Evolutionary conservation across 37 sponge, comb jelly and placozoan species (phyloP).

Genomic region (Petrosia ficiformis): DNA sequence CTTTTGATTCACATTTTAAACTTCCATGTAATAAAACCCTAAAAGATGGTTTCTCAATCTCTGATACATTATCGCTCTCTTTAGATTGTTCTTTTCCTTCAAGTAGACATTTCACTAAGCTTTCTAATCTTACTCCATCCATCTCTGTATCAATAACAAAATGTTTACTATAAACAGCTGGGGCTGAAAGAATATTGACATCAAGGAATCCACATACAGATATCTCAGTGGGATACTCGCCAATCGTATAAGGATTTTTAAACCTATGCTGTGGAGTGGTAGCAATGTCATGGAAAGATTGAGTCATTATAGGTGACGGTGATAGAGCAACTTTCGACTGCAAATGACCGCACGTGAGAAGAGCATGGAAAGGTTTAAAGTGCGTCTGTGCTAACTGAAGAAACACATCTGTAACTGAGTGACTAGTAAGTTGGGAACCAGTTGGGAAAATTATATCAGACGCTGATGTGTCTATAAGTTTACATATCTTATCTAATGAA

Average conservation of each 20-base stretch:
- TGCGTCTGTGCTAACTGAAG: slow-evolving; percentile 28
- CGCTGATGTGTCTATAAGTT: slow-evolving; percentile 9
- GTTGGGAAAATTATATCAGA: slow-evolving; percentile 35
- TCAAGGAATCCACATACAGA: slow-evolving; percentile 84
- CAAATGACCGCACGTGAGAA: slow-evolving; percentile 71
- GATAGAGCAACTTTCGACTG: slow-evolving; percentile 48
- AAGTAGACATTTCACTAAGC: not conserved
- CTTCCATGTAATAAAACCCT: slow-evolving; percentile 85
- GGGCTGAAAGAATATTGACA: slow-evolving; percentile 27
- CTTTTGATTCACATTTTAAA: slow-evolving; percentile 71
- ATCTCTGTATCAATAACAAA: slow-evolving; percentile 67
- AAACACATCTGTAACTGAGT: slow-evolving; percentile 46
- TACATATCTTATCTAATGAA: slow-evolving; percentile 33
- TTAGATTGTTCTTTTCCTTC: not conserved
- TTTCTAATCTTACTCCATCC: not conserved
- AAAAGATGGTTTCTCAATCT: slow-evolving; percentile 72
- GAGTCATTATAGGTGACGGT: slow-evolving; percentile 63
- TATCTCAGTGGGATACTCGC: slow-evolving; percentile 55
- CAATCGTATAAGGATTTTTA: slow-evolving; percentile 8
- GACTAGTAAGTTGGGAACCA: slow-evolving; percentile 11
- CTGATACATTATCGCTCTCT: not conserved
- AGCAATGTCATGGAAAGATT: slow-evolving; percentile 24
- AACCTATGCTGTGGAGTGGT: slow-evolving; percentile 24
- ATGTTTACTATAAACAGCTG: slow-evolving; percentile 65
- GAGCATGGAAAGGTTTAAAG: slow-evolving; percentile 57